These are phyloP conservation scores for Eristalinus sepulchralis DNA, from an alignment of 2,888 invertebrate genomes.

Conservation along the genomic window DNA sequence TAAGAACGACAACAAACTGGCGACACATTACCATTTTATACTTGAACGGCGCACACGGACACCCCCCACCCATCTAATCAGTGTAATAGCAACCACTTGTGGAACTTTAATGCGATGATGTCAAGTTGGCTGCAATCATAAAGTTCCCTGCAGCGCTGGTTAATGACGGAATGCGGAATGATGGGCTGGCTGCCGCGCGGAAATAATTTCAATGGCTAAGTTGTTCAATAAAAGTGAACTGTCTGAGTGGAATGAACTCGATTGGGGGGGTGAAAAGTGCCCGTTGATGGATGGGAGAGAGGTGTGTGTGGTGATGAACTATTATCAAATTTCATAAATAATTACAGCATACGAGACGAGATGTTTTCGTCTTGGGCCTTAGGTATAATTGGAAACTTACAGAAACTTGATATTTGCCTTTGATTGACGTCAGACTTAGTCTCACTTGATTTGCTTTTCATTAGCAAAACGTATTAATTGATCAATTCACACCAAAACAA, in stretches of 20 bases:
- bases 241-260: not conserved
- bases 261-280: not conserved
- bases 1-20: not conserved
- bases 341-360: no score
- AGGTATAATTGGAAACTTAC: not conserved
- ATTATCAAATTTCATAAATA: no score
- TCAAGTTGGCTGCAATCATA: not conserved
- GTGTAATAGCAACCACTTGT: conserved; percentile 1
- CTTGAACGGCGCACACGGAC: not conserved
- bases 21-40: not conserved
- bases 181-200: not conserved
- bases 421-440: not conserved
- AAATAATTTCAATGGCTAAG: not conserved
- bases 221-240: not conserved
- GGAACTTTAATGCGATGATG: not conserved
- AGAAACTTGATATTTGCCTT: not conserved
- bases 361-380: not conserved
- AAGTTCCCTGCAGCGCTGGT: not conserved
- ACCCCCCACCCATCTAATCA: not conserved
- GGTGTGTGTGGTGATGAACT: no score
- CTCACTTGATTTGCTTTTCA: not conserved
- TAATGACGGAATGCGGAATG: conserved; percentile 11
- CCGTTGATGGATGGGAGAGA: not conserved
- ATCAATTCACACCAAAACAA: not conserved
- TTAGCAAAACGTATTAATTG: not conserved